Evolutionary conservation across 2,797 vertebrate genomes (phyloP).

Genomic region (Onychomys leucogaster): DNA sequence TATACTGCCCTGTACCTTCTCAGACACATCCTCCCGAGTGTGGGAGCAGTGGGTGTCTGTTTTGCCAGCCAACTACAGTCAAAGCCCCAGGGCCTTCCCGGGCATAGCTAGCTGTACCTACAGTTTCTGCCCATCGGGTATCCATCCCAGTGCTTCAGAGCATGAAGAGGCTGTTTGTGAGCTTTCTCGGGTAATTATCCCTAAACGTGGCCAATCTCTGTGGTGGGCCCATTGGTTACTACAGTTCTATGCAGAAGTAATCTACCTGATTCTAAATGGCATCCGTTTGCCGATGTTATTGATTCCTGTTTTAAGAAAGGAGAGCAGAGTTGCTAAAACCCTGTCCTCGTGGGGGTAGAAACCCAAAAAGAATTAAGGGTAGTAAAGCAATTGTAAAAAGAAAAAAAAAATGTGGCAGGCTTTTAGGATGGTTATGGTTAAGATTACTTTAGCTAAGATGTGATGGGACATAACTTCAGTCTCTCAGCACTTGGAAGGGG

Average conservation of each 20-base stretch:
- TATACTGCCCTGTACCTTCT: not conserved
- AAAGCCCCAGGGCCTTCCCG: not conserved
- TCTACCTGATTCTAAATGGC: not conserved
- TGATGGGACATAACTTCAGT: not conserved
- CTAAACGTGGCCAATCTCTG: not conserved
- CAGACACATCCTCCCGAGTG: not conserved
- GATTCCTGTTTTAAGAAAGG: constrained; percentile 5
- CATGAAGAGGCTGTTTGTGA: not conserved
- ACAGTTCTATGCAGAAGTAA: not conserved
- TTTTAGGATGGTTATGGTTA: not conserved
- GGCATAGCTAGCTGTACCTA: not conserved
- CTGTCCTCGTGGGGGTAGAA: not conserved
- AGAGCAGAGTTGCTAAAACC: not conserved
- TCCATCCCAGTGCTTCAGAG: not conserved
- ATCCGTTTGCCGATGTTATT: not conserved
- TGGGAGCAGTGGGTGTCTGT: not conserved
- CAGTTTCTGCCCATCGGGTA: not conserved
- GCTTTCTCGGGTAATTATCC: not conserved
- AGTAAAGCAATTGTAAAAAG: not conserved
- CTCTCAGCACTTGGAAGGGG: not conserved
- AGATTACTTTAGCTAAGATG: not conserved
- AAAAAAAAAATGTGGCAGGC: not conserved
- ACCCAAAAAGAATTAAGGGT: not conserved
- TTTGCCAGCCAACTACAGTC: not conserved
- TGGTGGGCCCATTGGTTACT: not conserved